Evolutionary conservation across 2,113 vertebrate genomes (phyloP), one percentile per base, ranked within the genome.

Genomic region (Myrmecophaga tridactyla): DNA sequence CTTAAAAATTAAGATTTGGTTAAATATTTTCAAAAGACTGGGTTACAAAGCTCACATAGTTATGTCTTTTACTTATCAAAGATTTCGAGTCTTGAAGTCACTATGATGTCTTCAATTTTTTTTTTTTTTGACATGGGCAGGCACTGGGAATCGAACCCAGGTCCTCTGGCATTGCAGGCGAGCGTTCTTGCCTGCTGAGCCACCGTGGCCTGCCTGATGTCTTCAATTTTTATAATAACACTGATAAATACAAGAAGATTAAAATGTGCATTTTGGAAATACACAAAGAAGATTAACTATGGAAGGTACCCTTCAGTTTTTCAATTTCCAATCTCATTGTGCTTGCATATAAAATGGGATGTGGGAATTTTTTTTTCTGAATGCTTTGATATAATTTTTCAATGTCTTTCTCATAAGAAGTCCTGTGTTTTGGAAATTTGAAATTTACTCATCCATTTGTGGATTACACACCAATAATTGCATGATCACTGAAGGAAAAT

Each of bases 181-280:
- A n/a, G n/a, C n/a, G n/a, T n/a, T n/a, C n/a, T n/a, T n/a, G n/a
- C n/a, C n/a, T n/a, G n/a, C n/a, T n/a, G n/a, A n/a, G n/a, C n/a
- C n/a, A n/a, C n/a, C n/a, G n/a, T n/a, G n/a, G n/a, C n/a, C n/a
- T n/a, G n/a, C n/a, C n/a, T n/a, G n/a, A n/a, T n/a, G 43, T 53
- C 77, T 90, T 90, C 43, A 65, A 39, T 67, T 86, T 92, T 75
- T 80, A 18, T 60, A 90, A 67, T 92, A 86, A 88, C 96, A 89
- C 3, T 46, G 56, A 60, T 39, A 72, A 17, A 82, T 36, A 70
- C 58, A 51, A 76, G 36, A 91, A 82, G 7, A 31, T 31, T 63
- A 31, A 93, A 95, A 43, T 34, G n/a, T n/a, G n/a, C n/a, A 4
- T 36, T 69, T 56, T 77, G 92, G 81, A 90, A 93, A 86, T 70